Conservation (phyloP, 2,888 invertebrate genomes). For the Entomobrya proxima region DNA sequence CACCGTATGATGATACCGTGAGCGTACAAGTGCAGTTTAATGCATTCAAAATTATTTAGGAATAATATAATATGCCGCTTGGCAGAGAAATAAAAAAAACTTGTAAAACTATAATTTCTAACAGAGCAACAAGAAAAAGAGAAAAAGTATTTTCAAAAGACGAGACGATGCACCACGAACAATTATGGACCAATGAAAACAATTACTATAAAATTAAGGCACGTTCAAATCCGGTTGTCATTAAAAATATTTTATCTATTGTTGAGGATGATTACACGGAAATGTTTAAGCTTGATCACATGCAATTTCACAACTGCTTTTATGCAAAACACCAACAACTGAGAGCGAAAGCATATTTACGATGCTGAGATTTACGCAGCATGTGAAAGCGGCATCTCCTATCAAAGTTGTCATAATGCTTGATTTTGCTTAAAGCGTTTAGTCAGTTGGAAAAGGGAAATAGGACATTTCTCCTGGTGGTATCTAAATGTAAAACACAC, state of each 20-base stretch:
- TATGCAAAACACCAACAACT: no score
- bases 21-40: conserved; percentile 25
- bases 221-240: neutral
- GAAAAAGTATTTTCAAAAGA: neutral
- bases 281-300: neutral
- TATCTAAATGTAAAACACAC: no score
- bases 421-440: no score
- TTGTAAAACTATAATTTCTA: neutral
- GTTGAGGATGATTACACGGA: neutral
- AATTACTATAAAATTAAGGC: neutral
- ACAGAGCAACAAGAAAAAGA: neutral
- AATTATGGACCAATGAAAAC: no score
- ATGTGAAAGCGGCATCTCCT: no score
- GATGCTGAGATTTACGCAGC: no score
- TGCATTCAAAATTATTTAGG: neutral
- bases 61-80: neutral
- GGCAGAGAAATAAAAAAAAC: neutral
- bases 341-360: neutral
- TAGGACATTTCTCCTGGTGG: no score
- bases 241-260: no score
- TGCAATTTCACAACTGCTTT: no score
- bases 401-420: no score
- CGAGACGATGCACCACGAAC: neutral
- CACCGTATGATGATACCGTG: neutral
- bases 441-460: no score